phyloP scores from a whole-genome alignment of 1,140 invertebrate species.

The Dendrolimus punctatus region DNA sequence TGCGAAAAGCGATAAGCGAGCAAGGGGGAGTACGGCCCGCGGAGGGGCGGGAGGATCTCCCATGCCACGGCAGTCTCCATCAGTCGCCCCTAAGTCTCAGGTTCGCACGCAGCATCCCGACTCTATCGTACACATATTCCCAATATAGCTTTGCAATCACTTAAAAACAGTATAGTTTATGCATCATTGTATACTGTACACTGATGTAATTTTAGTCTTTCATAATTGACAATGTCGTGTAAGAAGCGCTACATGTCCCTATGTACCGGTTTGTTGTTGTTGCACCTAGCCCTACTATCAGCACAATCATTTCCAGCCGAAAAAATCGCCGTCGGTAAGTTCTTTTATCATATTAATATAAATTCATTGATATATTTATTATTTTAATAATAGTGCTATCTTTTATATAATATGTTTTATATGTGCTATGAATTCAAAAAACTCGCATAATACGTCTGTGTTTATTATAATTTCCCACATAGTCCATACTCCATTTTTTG shows the following conservation, averaged over 20 bases:
- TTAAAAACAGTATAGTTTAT: not conserved
- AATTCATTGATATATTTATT: not conserved
- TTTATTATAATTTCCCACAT: too few relatives aligned
- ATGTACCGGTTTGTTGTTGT: constrained; percentile 41
- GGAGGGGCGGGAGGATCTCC: constrained; percentile 8
- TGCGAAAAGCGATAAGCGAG: constrained; percentile 18
- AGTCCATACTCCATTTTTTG: too few relatives aligned
- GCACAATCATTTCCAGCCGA: constrained; percentile 49
- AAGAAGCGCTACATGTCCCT: constrained; percentile 15
- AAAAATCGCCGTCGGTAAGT: constrained; percentile 61
- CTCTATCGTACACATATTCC: constrained; percentile 27
- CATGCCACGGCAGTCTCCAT: constrained; percentile 40
- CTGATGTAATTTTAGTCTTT: too few relatives aligned
- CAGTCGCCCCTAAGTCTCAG: constrained; percentile 64
- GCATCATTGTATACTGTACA: too few relatives aligned
- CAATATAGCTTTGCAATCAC: constrained; percentile 9
- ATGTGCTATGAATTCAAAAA: not conserved
- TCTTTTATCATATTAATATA: not conserved
- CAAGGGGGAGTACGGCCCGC: constrained; percentile 30
- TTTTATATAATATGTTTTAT: not conserved
- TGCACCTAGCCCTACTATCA: constrained; percentile 31
- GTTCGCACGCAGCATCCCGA: constrained; percentile 58
- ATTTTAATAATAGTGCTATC: not conserved
- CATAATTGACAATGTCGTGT: constrained; percentile 14
- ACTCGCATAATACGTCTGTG: too few relatives aligned